Evolutionary conservation across 2,113 vertebrate species (phyloP).

Genomic region (Tiliqua scincoides): DNA sequence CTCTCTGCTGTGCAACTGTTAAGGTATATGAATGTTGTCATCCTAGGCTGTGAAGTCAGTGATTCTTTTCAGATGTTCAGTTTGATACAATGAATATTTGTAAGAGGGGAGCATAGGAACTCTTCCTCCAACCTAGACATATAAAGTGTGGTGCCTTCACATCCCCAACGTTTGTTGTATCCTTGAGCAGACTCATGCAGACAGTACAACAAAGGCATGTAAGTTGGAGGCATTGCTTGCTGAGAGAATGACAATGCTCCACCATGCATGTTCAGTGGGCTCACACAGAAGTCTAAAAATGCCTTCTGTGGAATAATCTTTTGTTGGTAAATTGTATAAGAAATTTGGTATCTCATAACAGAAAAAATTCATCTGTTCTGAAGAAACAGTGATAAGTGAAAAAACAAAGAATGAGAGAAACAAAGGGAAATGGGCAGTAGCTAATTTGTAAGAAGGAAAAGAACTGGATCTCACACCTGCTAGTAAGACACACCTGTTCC

Average conservation of each 20-base stretch:
- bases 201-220: background rate
- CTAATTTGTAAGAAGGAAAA: background rate
- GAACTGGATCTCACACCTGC: background rate
- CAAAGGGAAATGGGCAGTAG: background rate
- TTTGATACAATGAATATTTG: background rate
- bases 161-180: background rate
- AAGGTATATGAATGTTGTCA: background rate
- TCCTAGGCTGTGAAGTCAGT: background rate
- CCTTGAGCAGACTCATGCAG: too few species aligned
- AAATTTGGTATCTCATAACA: conserved; percentile 38
- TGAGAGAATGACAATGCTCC: background rate
- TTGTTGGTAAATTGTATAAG: conserved; percentile 2
- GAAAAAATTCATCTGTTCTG: conserved; percentile 7
- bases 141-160: background rate
- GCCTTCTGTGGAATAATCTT: background rate
- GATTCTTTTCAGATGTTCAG: background rate
- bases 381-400: conserved; percentile 20
- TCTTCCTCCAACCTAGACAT: background rate
- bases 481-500: background rate
- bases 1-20: background rate
- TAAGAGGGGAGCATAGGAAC: too few species aligned
- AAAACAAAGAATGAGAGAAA: too few species aligned
- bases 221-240: background rate
- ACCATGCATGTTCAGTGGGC: background rate
- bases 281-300: background rate